Percentiles rank a stretch among this genome's conserved stretches.
These are phyloP conservation scores for Drosophila eugracilis DNA, from an alignment of 1,140 invertebrate genomes.

Conservation along the genomic window DNA sequence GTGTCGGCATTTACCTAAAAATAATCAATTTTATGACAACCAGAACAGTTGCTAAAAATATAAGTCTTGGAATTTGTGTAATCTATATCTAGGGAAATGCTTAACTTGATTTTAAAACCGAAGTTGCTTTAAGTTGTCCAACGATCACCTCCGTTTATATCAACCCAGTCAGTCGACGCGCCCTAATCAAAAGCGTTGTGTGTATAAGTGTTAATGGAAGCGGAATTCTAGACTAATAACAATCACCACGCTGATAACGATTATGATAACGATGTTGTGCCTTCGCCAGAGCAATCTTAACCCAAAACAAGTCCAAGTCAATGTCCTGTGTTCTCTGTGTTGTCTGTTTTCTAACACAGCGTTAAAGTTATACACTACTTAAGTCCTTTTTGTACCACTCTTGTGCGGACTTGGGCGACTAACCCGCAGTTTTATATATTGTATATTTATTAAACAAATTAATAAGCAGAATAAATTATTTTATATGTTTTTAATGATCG, in stretches of 20 bases:
- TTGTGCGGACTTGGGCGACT: conserved; percentile 54
- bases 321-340: conserved; percentile 52
- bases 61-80: background rate
- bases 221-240: conserved; percentile 46
- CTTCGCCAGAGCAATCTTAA: conserved; percentile 52
- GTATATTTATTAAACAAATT: conserved; percentile 83
- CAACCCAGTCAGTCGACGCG: conserved; percentile 10
- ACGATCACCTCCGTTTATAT: conserved; percentile 6
- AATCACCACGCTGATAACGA: conserved; percentile 39
- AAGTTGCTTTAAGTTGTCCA: background rate
- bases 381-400: conserved; percentile 45
- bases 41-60: conserved; percentile 11
- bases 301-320: conserved; percentile 51
- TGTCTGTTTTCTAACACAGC: conserved; percentile 49
- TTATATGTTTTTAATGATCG: conserved; percentile 80
- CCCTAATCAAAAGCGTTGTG: conserved; percentile 34
- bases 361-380: conserved; percentile 47
- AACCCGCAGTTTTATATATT: conserved; percentile 75
- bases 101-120: background rate
- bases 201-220: conserved; percentile 45
- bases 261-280: conserved; percentile 50
- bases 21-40: conserved; percentile 2
- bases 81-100: background rate
- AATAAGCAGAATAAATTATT: conserved; percentile 83
- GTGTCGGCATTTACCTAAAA: conserved; percentile 23